These are phyloP conservation scores for Sinelater perroti DNA, from an alignment of 2,888 invertebrate species.

Conservation along the genomic window DNA sequence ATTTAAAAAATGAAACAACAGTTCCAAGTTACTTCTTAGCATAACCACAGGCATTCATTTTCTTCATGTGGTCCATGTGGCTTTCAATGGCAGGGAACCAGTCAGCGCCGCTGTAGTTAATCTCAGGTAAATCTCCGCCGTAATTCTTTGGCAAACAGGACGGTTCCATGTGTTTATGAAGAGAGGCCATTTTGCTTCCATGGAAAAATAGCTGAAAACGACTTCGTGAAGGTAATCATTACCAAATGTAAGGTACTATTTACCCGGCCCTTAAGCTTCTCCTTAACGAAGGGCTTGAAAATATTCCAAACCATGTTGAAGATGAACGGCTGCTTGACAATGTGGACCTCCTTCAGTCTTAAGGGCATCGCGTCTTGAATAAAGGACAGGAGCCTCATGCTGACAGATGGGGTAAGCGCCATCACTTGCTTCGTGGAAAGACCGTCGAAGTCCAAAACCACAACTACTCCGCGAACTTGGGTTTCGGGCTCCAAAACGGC, in stretches of 20 bases:
- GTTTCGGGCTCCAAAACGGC: constrained; percentile 80
- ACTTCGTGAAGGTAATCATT: neutral
- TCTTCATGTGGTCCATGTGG: constrained; percentile 71
- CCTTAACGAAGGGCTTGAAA: constrained; percentile 83
- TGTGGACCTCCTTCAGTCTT: constrained; percentile 84
- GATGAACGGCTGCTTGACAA: constrained; percentile 84
- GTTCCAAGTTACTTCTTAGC: constrained; percentile 61
- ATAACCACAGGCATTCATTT: constrained; percentile 75
- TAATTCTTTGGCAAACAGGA: constrained; percentile 78
- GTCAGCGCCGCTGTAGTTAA: constrained; percentile 79
- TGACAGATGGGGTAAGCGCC: constrained; percentile 77
- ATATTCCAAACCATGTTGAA: constrained; percentile 86
- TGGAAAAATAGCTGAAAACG: constrained; percentile 79
- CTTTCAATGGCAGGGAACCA: constrained; percentile 78
- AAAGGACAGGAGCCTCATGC: constrained; percentile 78
- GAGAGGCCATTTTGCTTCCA: constrained; percentile 78
- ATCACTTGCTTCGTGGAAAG: constrained; percentile 79
- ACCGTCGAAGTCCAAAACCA: constrained; percentile 84
- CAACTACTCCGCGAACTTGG: constrained; percentile 80
- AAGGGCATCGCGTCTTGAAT: constrained; percentile 90
- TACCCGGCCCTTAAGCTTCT: constrained; percentile 82
- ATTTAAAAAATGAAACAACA: too few relatives aligned
- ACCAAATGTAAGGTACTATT: constrained; percentile 53
- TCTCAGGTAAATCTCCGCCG: constrained; percentile 76
- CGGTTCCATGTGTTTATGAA: constrained; percentile 77